Evolutionary conservation across 2,113 vertebrate genomes (phyloP), one percentile per base, ranked within the genome.

Genomic region (Chionomys nivalis): DNA sequence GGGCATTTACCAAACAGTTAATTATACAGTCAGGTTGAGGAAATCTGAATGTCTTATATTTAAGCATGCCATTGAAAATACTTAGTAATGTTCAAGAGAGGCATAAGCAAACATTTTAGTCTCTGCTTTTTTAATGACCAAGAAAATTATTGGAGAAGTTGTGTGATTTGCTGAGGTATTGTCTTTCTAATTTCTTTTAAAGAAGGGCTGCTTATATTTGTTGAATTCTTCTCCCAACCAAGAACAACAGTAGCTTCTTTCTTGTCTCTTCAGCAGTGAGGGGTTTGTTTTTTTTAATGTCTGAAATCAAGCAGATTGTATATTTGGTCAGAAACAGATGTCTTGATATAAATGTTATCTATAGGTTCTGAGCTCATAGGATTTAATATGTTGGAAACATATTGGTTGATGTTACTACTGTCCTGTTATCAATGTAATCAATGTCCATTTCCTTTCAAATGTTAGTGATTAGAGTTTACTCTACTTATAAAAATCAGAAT

Each of bases 241-340:
- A 92, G 26, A 87, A 79, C 24, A 92, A 75, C 44, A 44, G 0
- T 21, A 42, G 42, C 9, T 42, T 36, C 26, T 92, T 11, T 85
- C 19, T 94, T 94, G 5, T 49, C 11, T 91, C 73, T 96, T 63
- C 3, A 96, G 63, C 36, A 75, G 1, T 28, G 1, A 52, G 5
- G 26, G 6, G 87, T 95, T 89, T 89, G 6, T 89, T 95, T 89
- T 89, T n/a, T 82, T 96, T 89, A 94, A 87, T 61, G 72, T 87
- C 88, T 89, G 65, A 14, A 91, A 61, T 44, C 55, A 14, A 95
- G 28, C 39, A 85, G 36, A 72, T 52, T 93, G 96, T 23, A 77
- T 44, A n/a, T 92, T 89, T 89, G 44, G 82, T 66, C 49, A 88
- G 63, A 85, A 96, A 52, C 23, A 33, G 81, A 44, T 91, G 65